Conservation (phyloP, 2,113 vertebrate genomes). For the Zapornia atra region DNA sequence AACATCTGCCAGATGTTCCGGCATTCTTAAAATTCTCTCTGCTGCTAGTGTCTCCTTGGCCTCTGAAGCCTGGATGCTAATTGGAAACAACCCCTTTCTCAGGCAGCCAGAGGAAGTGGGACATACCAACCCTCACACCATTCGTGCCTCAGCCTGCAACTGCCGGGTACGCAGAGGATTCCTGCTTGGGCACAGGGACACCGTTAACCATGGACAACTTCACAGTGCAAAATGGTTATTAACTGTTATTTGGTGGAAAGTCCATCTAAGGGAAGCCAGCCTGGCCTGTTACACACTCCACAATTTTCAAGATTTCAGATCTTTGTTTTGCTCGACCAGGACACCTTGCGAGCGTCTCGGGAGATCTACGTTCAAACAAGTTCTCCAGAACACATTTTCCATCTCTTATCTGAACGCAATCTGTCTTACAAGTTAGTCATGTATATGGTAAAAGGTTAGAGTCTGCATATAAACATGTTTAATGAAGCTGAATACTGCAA, state of each 20-base stretch:
- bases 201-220: neutral
- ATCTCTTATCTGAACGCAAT: neutral
- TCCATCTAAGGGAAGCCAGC: neutral
- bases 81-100: neutral
- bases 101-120: neutral
- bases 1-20: neutral
- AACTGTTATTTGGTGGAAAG: neutral
- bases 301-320: neutral
- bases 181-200: neutral
- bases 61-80: neutral
- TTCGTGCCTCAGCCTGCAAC: neutral
- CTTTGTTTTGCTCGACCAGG: neutral
- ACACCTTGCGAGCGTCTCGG: neutral
- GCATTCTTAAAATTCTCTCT: neutral
- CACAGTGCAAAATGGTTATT: neutral
- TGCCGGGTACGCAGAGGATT: neutral
- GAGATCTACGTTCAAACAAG: neutral
- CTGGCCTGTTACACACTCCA: neutral
- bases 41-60: neutral
- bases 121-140: neutral
- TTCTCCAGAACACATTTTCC: neutral
- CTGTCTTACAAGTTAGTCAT: neutral
- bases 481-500: constrained; percentile 41
- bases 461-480: neutral
- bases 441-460: neutral